Percentiles rank a stretch among this genome's conserved stretches.
Evolutionary conservation across 2,888 invertebrate species (phyloP).

Genomic region (Dione juno): DNA sequence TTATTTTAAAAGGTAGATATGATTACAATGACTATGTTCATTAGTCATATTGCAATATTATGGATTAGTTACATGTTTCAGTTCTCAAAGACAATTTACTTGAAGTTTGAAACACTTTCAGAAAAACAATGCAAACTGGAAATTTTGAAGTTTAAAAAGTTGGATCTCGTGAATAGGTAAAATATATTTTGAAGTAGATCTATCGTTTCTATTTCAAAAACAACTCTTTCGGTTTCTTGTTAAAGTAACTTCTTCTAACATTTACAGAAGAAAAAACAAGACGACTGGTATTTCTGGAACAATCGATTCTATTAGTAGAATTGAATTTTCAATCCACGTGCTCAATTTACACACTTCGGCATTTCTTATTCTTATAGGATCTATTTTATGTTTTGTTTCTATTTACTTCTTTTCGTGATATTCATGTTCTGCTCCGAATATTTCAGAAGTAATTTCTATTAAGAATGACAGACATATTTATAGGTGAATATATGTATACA

Average conservation of each 20-base stretch:
- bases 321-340: no score
- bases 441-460: no score
- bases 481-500: no score
- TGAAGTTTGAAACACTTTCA: slow-evolving; percentile 35
- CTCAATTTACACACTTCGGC: no score
- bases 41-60: slow-evolving; percentile 12
- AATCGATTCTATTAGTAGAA: no score
- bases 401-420: no score
- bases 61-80: slow-evolving; percentile 34
- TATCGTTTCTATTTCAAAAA: slow-evolving; percentile 3
- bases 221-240: neutral
- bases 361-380: no score
- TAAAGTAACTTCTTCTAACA: neutral
- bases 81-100: slow-evolving; percentile 22
- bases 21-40: neutral
- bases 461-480: no score
- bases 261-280: no score
- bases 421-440: no score
- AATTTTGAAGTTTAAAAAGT: neutral
- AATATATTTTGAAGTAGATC: neutral
- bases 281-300: no score
- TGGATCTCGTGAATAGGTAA: slow-evolving; percentile 6
- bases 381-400: no score
- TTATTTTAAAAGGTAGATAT: neutral
- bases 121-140: slow-evolving; percentile 16